These are phyloP conservation scores for Apamea crenata DNA, from an alignment of 2,888 invertebrate genomes.

Conservation along the genomic window DNA sequence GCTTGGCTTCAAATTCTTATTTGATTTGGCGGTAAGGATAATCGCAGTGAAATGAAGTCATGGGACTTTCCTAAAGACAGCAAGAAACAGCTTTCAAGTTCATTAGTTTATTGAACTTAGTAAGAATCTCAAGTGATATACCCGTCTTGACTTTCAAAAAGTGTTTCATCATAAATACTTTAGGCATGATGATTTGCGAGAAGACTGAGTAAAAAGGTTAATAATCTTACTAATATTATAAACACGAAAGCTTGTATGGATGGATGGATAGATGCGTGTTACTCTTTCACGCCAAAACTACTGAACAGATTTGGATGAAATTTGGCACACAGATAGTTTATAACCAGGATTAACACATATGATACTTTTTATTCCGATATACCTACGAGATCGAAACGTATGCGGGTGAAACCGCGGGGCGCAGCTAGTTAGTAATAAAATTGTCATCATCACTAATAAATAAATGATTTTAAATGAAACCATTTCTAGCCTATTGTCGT, in stretches of 20 bases:
- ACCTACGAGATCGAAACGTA: no score
- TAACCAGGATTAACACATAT: no score
- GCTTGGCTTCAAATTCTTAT: background rate
- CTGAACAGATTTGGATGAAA: no score
- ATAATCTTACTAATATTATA: no score
- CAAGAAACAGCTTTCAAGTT: conserved; percentile 13
- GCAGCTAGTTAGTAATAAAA: no score
- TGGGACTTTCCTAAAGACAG: conserved; percentile 11
- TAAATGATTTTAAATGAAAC: background rate
- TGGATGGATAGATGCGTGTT: no score
- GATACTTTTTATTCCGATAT: no score
- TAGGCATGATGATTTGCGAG: background rate
- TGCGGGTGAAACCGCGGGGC: no score
- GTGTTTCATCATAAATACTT: background rate
- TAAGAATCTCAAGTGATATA: background rate
- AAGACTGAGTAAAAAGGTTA: background rate
- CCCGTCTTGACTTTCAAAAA: background rate
- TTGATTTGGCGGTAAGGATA: background rate
- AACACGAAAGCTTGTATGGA: no score
- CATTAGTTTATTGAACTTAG: background rate
- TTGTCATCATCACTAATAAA: no score
- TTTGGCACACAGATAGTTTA: no score
- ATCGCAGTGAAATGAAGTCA: background rate
- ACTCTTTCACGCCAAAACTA: no score
- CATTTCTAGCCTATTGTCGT: background rate